Evolutionary conservation across 2,797 vertebrate genomes (phyloP).

Genomic region (Schizopygopsis pylzovi): DNA sequence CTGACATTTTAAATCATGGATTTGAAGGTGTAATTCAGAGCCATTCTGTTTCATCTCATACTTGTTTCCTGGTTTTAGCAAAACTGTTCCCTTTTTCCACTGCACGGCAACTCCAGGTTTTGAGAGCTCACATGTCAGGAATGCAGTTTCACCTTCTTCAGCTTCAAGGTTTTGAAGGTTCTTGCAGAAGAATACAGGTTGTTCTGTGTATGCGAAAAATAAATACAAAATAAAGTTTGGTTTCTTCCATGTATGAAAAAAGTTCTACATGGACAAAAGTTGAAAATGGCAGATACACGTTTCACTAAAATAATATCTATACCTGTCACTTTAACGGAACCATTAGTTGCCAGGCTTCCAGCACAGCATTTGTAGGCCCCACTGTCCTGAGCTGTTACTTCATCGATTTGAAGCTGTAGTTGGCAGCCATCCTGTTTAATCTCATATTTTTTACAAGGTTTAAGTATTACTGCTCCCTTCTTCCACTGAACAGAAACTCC

Average conservation of each 20-base stretch:
- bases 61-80: constrained; percentile 73
- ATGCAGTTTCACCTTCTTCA: constrained; percentile 78
- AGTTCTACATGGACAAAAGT: constrained; percentile 28
- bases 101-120: constrained; percentile 62
- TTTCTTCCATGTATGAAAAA: neutral
- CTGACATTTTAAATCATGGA: constrained; percentile 52
- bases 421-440: constrained; percentile 74
- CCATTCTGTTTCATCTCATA: constrained; percentile 55
- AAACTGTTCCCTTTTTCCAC: constrained; percentile 85
- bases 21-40: constrained; percentile 51
- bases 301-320: neutral
- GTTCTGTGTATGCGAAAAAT: neutral
- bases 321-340: constrained; percentile 51
- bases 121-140: constrained; percentile 84
- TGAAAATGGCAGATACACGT: constrained; percentile 47
- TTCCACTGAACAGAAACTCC: constrained; percentile 72
- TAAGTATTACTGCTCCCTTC: constrained; percentile 75
- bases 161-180: constrained; percentile 76
- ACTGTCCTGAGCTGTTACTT: constrained; percentile 81
- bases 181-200: constrained; percentile 54
- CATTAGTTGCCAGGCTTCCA: constrained; percentile 63
- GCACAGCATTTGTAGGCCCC: constrained; percentile 81
- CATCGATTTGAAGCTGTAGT: constrained; percentile 78
- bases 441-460: constrained; percentile 73
- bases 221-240: neutral